Evolutionary conservation across 2,888 invertebrate species (phyloP).

Genomic region (Mimachlamys varia): DNA sequence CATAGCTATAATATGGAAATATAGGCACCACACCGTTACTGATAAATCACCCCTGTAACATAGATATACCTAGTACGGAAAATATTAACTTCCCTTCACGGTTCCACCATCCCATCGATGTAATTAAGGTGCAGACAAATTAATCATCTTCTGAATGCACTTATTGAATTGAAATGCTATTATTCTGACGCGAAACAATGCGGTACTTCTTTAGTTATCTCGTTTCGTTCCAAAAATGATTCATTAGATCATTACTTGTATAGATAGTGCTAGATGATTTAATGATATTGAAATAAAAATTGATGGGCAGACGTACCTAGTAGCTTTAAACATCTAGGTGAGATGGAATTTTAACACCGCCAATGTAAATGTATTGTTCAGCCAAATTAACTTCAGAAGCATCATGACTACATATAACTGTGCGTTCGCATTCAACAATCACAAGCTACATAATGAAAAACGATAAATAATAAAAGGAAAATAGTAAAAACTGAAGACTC

Average conservation of each 20-base stretch:
- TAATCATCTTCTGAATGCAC: not conserved
- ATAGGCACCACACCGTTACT: not conserved
- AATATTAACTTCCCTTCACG: not conserved
- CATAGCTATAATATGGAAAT: not conserved
- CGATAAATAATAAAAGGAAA: not conserved
- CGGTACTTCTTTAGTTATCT: not conserved
- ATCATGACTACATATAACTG: not conserved
- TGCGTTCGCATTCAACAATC: not conserved
- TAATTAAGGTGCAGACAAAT: not conserved
- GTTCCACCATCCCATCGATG: not conserved
- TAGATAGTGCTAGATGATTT: not conserved
- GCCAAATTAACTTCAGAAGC: not conserved
- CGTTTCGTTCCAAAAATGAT: not conserved
- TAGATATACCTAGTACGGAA: not conserved
- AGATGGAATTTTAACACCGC: not conserved
- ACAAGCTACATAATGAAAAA: not conserved
- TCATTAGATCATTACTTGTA: not conserved
- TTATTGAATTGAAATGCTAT: conserved; percentile 18
- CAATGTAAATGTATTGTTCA: not conserved
- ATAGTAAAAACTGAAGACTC: not conserved
- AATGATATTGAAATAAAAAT: not conserved
- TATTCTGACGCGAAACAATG: not conserved
- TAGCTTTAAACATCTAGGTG: not conserved
- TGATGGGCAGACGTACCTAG: not conserved
- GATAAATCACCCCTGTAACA: not conserved